Base-by-base conservation (phyloP, 2,113 vertebrate genomes). In the Lichenostomus cassidix region DNA sequence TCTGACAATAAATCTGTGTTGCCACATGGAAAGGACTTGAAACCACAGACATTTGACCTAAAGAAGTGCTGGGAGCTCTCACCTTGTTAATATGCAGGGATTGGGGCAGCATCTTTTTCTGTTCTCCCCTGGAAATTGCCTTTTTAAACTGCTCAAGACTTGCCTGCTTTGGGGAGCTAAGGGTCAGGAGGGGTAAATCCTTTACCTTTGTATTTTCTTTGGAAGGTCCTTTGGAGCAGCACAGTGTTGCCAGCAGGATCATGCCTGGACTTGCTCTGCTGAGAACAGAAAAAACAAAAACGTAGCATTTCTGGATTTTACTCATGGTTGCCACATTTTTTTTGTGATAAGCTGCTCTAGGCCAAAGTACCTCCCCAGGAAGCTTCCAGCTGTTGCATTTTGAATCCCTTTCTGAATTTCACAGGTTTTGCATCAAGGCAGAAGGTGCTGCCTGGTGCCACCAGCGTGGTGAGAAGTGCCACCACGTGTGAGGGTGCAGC, bases 311-410 rank as follows among this genome's bases (percentile, higher is more conserved):
- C 37, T 74, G 74, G 6, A 25, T 76, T 90, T 80, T 37, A 12
- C 7, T 7, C 1, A 0, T 9, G 12, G 23, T 12, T 90, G 73
- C 28, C 42, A 3, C 41, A 8, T 80, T 31, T 82, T 2, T 55
- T 25, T 25, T 88, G 73, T 59, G 67, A 59, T 55, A 31, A 93
- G 8, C 69, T 47, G 19, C 9, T 0, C 31, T 3, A 22, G 22
- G 27, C 23, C 41, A 44, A 68, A 75, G 19, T 41, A 11, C 33
- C 62, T 78, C 46, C 52, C 20, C 2, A 16, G n/a, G 65, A 31
- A 71, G 49, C 11, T 64, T 37, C 78, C 64, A n/a, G 9, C 33
- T 24, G 47, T 4, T 46, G 62, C 6, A 1, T 39, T 49, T 47
- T 15, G 27, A 28, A 17, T 58, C 24, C 2, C 5, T 50, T 11